Evolutionary conservation across 1,140 invertebrate genomes (phyloP).

Genomic region (Marisa cornuarietis): DNA sequence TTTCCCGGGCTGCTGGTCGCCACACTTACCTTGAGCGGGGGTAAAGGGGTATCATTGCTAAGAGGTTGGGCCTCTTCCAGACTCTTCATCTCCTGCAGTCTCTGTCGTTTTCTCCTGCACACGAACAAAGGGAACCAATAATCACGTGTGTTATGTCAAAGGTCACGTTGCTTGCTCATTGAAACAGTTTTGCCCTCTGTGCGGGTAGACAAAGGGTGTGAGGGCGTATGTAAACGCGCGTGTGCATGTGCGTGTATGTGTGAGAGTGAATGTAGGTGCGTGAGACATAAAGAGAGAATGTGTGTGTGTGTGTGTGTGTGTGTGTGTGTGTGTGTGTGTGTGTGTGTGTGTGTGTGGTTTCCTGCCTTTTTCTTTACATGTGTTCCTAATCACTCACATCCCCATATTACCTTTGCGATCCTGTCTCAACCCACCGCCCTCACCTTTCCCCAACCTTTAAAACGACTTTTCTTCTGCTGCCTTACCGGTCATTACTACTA

Average conservation of each 20-base stretch:
- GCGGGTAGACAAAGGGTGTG: neutral
- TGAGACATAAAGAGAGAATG: neutral
- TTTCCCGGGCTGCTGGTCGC: too few species aligned
- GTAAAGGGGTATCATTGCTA: too few species aligned
- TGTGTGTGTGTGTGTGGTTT: constrained; percentile 5
- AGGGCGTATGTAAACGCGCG: neutral
- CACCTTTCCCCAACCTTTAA: neutral
- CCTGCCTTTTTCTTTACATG: neutral
- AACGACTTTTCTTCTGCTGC: neutral
- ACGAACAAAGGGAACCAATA: too few species aligned
- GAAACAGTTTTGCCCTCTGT: too few species aligned
- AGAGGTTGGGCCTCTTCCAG: too few species aligned
- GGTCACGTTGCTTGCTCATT: too few species aligned
- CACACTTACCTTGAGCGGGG: too few species aligned
- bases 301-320: constrained; percentile 7
- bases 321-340: constrained; percentile 6
- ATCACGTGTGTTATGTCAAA: too few species aligned
- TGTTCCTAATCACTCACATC: neutral
- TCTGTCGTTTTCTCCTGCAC: too few species aligned
- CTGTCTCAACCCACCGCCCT: neutral
- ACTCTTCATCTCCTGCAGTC: too few species aligned
- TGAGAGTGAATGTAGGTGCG: neutral
- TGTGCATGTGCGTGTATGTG: neutral
- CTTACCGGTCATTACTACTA: neutral
- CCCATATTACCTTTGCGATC: neutral